Evolutionary conservation across 2,797 vertebrate genomes (phyloP).

Genomic region (Pogoniulus pusillus): DNA sequence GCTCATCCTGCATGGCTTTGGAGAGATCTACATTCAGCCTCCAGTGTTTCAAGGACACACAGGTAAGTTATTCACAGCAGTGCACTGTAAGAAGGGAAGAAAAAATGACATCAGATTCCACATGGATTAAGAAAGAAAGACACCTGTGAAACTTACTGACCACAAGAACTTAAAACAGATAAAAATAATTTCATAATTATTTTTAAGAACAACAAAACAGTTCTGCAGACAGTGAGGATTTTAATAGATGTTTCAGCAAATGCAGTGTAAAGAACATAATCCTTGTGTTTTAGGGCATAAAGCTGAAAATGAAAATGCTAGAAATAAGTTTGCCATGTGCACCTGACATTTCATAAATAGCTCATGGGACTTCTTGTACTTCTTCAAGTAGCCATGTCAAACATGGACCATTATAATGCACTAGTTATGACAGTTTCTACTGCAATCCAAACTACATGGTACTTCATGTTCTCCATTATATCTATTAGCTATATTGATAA

Average conservation of each 20-base stretch:
- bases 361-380: neutral
- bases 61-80: accelerated
- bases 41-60: neutral
- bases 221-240: neutral
- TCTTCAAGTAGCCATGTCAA: neutral
- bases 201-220: neutral
- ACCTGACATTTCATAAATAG: neutral
- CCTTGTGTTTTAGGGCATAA: neutral
- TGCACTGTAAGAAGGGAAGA: neutral
- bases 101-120: neutral
- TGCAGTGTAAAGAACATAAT: neutral
- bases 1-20: too few relatives aligned
- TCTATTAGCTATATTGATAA: neutral
- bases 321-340: neutral
- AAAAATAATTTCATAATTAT: neutral
- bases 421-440: neutral
- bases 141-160: neutral
- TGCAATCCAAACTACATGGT: neutral
- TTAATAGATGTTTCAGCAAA: neutral
- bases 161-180: neutral
- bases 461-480: neutral
- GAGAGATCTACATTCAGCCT: neutral
- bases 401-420: neutral
- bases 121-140: neutral
- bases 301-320: neutral